phyloP scores from a whole-genome alignment of 1,140 invertebrate genomes.

The Drosophila sp. region DNA sequence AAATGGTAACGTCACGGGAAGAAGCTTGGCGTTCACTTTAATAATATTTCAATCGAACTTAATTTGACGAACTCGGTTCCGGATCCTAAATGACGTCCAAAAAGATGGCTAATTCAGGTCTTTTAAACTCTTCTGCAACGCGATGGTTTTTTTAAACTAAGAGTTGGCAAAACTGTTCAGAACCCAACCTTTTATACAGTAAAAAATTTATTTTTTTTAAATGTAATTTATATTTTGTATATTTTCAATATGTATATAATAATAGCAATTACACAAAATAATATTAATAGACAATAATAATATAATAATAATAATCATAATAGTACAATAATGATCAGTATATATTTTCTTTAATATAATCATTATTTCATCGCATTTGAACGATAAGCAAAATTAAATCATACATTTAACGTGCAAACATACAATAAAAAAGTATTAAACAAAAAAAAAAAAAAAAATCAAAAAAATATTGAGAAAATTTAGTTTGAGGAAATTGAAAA shows the following conservation, averaged over 20 bases:
- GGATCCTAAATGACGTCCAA: too few species aligned
- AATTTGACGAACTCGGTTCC: too few species aligned
- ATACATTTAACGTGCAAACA: constrained; percentile 47
- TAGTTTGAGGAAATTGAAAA: constrained; percentile 7
- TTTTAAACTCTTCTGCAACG: too few species aligned
- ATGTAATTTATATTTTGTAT: constrained; percentile 63
- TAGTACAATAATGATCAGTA: constrained; percentile 57
- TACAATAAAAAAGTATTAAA: constrained; percentile 29
- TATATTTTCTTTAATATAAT: constrained; percentile 39
- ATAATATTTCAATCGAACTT: too few species aligned
- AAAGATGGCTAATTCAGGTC: too few species aligned
- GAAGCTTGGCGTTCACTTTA: too few species aligned
- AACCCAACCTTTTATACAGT: neutral
- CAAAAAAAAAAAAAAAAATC: constrained; percentile 11
- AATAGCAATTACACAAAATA: constrained; percentile 67
- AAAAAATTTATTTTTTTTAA: constrained; percentile 16
- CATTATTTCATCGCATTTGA: constrained; percentile 18
- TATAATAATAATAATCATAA: constrained; percentile 58
- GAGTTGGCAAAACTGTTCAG: too few species aligned
- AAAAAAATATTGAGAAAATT: constrained; percentile 25
- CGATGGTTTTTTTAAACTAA: too few species aligned
- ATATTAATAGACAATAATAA: constrained; percentile 67
- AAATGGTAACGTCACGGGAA: too few species aligned
- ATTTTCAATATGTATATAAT: constrained; percentile 66
- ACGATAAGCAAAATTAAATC: constrained; percentile 35